phyloP scores from a whole-genome alignment of 1,140 invertebrate genomes.

The Pomacea maculata region DNA sequence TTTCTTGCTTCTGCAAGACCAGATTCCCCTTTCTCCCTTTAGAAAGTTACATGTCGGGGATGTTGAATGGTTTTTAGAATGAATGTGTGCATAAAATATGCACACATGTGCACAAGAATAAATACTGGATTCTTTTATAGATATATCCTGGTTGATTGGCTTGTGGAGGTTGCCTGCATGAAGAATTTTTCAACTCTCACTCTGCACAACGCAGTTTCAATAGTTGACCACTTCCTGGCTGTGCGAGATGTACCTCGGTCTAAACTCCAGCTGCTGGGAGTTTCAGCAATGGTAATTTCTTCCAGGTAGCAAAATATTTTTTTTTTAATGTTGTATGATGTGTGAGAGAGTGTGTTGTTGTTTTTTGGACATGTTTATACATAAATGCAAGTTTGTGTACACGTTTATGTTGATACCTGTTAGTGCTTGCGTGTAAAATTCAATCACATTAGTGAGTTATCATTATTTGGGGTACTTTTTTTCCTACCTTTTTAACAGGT shows the following conservation, averaged over 20 bases:
- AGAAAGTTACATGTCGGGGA: no score
- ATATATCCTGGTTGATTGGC: conserved; percentile 64
- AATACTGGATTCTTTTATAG: conserved; percentile 38
- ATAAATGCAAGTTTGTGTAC: not conserved
- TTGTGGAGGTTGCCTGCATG: conserved; percentile 64
- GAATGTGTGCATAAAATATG: no score
- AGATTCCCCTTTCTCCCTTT: no score
- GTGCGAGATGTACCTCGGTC: conserved; percentile 49
- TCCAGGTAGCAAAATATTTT: conserved; percentile 53
- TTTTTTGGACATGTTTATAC: not conserved
- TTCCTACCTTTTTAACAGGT: conserved; percentile 46
- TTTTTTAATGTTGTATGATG: not conserved
- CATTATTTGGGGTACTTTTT: not conserved
- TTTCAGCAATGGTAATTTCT: conserved; percentile 62
- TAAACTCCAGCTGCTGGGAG: conserved; percentile 61
- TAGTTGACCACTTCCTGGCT: conserved; percentile 61
- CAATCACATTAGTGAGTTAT: not conserved
- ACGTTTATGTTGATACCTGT: no score
- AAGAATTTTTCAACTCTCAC: conserved; percentile 60
- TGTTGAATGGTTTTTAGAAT: no score
- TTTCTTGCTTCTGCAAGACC: no score
- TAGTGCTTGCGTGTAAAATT: not conserved
- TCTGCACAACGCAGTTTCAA: conserved; percentile 59
- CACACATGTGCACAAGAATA: no score
- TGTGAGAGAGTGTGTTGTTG: not conserved